A percentile compares a stretch with the other conserved stretches of the same genome.
phyloP scores from a whole-genome alignment of 2,888 invertebrate genomes.

The Stomorhina lunata region DNA sequence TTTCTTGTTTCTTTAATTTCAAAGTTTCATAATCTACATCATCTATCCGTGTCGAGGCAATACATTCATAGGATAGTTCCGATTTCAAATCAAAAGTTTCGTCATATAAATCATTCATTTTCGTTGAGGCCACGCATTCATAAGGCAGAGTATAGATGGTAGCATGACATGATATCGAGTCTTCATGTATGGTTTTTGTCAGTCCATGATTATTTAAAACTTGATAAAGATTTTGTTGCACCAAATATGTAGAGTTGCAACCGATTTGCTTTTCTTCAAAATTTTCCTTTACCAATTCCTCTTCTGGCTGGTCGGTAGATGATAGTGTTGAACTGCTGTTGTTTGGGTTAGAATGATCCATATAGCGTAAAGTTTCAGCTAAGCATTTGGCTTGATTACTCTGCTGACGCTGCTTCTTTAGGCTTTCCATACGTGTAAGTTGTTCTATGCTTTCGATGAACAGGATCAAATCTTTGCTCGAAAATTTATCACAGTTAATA shows the following conservation, averaged over 20 bases:
- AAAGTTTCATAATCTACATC: no score
- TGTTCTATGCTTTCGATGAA: slow-evolving; percentile 50
- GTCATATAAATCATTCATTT: background rate
- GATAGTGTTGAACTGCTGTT: slow-evolving; percentile 6
- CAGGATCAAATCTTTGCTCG: slow-evolving; percentile 20
- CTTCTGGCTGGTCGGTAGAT: slow-evolving; percentile 31
- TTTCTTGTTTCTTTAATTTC: no score
- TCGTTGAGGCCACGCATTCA: background rate
- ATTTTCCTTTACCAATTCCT: slow-evolving; percentile 22
- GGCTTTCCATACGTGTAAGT: slow-evolving; percentile 15
- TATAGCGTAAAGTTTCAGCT: slow-evolving; percentile 34
- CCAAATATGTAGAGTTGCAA: background rate
- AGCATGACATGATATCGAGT: background rate
- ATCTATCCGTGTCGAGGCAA: no score
- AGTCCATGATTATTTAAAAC: background rate
- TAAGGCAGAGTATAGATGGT: slow-evolving; percentile 1
- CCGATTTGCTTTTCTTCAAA: slow-evolving; percentile 33
- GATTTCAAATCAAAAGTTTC: background rate
- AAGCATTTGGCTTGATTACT: slow-evolving; percentile 22
- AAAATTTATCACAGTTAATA: slow-evolving; percentile 37
- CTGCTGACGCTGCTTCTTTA: background rate
- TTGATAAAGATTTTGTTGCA: background rate
- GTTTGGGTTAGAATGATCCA: slow-evolving; percentile 16
- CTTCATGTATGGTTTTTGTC: background rate
- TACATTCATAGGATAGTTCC: no score